Evolutionary conservation across 2,113 vertebrate genomes (phyloP), one percentile per base, ranked within the genome.

Genomic region (Rhinopomastus cyanomelas): DNA sequence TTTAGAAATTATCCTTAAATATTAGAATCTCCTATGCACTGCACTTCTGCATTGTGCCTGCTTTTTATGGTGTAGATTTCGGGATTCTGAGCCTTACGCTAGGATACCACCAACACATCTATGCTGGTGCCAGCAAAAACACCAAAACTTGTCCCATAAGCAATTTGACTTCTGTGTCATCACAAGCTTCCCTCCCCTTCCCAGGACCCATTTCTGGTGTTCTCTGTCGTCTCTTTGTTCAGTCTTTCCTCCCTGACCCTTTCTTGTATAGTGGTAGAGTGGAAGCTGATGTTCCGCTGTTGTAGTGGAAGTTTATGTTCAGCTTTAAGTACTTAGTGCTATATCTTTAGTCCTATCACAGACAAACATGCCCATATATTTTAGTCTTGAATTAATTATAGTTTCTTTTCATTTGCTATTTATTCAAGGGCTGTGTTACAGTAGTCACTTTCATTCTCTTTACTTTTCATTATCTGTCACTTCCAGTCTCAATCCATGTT

Each of bases 381-480:
- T 87, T 73, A 76, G 32, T 12, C 57, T 78, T 80, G 62, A 90
- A 90, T 93, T 94, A 91, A 68, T 82, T 89, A 57, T 53, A 51
- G 48, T 64, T 88, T 74, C 79, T 94, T 92, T 83, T 89, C 36
- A 86, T 88, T 65, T 88, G 37, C 71, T 93, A 57, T 57, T 92
- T 80, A 87, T 93, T 92, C 88, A 94, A 89, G 89, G 55, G 52
- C 64, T 93, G 94, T 89, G 85, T 88, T 87, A 88, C 62, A 83
- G 59, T 60, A 92, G 77, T 89, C 79, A 82, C 71, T 93, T 95
- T 66, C 42, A 67, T 88, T 95, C 53, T 87, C 61, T 52, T 91
- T 81, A 32, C 73, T 82, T 95, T 93, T 93, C 60, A 89, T 88
- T 67, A 92, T 60, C 53, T 94, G 86, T 77, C n/a, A 6, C 60